These are phyloP conservation scores for Hylomyscus alleni DNA, from an alignment of 2,797 vertebrate species.

Conservation along the genomic window DNA sequence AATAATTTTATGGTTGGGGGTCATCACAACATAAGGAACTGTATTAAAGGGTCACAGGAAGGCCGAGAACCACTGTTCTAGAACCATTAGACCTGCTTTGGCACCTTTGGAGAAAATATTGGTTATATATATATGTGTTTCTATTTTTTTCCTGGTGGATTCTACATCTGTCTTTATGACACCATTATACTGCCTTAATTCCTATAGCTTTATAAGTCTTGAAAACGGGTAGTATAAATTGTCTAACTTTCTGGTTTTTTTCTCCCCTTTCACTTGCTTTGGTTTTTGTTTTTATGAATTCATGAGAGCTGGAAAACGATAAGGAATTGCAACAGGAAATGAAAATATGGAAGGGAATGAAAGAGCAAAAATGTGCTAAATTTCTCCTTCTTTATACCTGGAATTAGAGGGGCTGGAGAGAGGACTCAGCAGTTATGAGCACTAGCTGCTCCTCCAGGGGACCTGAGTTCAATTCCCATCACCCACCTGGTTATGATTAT, in stretches of 20 bases:
- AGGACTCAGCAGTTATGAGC: neutral
- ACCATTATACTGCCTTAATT: conserved; percentile 12
- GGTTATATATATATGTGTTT: conserved; percentile 24
- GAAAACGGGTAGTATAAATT: conserved; percentile 20
- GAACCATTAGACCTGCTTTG: conserved; percentile 49
- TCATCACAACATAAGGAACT: neutral
- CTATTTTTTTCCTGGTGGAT: conserved; percentile 27
- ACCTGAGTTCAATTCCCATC: neutral
- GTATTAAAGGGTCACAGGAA: neutral
- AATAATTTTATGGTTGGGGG: neutral
- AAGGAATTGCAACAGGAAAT: conserved; percentile 67
- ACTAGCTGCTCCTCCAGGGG: neutral
- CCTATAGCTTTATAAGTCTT: conserved; percentile 46
- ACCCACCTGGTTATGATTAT: neutral
- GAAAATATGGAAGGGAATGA: conserved; percentile 43
- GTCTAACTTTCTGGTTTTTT: conserved; percentile 16
- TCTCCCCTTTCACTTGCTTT: conserved; percentile 51
- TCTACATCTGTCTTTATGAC: conserved; percentile 9
- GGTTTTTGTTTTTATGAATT: neutral
- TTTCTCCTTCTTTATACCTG: neutral
- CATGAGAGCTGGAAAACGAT: conserved; percentile 33
- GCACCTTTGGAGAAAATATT: conserved; percentile 33
- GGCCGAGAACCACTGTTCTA: neutral
- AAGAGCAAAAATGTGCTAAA: conserved; percentile 45
- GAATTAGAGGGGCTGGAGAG: neutral